A percentile compares a stretch with the other conserved stretches of the same genome.
Evolutionary conservation across 2,888 invertebrate genomes (phyloP).

Genomic region (Enoplolaimus lenunculus): DNA sequence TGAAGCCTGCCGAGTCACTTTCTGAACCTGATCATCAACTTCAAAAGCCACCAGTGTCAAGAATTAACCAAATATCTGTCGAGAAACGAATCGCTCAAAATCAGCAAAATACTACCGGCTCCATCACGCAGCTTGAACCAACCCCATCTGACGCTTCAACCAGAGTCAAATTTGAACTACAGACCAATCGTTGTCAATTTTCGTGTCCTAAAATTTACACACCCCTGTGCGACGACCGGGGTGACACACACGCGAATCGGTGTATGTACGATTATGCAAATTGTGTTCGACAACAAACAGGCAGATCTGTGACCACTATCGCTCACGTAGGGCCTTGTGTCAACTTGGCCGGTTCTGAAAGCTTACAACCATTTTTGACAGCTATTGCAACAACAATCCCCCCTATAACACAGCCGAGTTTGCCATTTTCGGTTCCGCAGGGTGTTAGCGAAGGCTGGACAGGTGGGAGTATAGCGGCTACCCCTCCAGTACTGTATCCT

Average conservation of each 20-base stretch:
- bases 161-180: not conserved
- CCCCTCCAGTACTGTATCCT: too few relatives aligned
- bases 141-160: not conserved
- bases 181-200: not conserved
- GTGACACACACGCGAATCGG: conserved; percentile 11
- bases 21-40: not conserved
- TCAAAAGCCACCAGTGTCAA: not conserved
- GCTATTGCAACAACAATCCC: not conserved
- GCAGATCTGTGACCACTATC: not conserved
- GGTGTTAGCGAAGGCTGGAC: too few relatives aligned
- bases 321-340: not conserved
- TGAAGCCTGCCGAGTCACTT: not conserved
- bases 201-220: conserved; percentile 12
- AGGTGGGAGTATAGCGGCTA: too few relatives aligned
- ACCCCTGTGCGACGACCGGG: conserved; percentile 2
- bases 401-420: too few relatives aligned
- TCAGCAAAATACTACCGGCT: too few relatives aligned
- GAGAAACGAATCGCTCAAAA: too few relatives aligned
- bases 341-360: not conserved
- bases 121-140: too few relatives aligned
- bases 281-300: conserved; percentile 10
- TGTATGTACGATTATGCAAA: conserved; percentile 15
- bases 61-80: not conserved
- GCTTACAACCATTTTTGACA: not conserved
- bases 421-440: too few relatives aligned